These are phyloP conservation scores for Alentia gelatinosa DNA, from an alignment of 2,888 invertebrate species.

Conservation along the genomic window DNA sequence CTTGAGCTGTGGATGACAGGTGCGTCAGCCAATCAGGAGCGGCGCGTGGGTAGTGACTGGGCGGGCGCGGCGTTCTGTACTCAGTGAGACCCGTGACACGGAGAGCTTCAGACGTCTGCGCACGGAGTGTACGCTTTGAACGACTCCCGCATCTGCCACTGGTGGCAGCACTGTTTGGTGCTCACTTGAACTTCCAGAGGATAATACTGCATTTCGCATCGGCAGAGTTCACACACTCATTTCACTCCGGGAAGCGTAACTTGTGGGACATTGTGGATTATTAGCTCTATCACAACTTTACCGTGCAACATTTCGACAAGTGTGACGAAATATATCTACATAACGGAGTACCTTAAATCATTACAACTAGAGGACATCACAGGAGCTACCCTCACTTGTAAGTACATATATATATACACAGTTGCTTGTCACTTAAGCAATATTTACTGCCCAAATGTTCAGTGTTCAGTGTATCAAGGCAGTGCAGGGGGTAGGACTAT, in stretches of 20 bases:
- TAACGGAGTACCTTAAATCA: too few species aligned
- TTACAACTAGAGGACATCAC: too few species aligned
- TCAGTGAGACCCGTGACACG: not conserved
- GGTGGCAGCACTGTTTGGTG: conserved; percentile 28
- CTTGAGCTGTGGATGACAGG: not conserved
- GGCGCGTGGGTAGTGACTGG: not conserved
- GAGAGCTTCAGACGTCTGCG: not conserved
- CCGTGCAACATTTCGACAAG: too few species aligned
- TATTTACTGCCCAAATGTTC: not conserved
- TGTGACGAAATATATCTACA: too few species aligned
- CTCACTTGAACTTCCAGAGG: too few species aligned
- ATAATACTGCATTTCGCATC: too few species aligned
- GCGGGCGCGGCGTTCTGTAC: not conserved
- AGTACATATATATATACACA: too few species aligned
- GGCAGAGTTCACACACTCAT: too few species aligned
- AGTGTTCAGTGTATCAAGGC: not conserved
- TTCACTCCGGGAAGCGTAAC: not conserved
- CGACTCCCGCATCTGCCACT: not conserved
- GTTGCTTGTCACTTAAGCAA: too few species aligned
- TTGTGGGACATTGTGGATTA: not conserved
- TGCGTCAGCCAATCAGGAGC: not conserved
- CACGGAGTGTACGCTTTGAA: not conserved
- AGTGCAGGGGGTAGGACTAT: not conserved
- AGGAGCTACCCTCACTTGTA: not conserved
- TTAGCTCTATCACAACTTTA: too few species aligned